Conservation (phyloP, 2,797 vertebrate genomes). For the Poecilia velifera region DNA sequence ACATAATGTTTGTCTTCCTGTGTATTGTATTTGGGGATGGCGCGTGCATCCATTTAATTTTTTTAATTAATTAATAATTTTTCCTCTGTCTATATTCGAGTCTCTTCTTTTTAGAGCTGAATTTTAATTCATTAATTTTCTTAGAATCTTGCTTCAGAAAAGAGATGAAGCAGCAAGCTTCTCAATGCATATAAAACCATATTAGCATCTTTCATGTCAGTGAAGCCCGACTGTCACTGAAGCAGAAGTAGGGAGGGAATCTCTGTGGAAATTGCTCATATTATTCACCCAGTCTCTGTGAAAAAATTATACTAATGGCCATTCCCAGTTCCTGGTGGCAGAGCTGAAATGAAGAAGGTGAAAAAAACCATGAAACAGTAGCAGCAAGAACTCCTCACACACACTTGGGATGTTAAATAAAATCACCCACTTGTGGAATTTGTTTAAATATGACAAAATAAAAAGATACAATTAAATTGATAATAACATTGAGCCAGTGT, state of each 20-base stretch:
- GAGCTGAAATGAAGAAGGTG: slow-evolving; percentile 29
- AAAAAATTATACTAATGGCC: slow-evolving; percentile 36
- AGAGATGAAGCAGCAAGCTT: slow-evolving; percentile 25
- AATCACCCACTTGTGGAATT: slow-evolving; percentile 63
- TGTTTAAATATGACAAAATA: slow-evolving; percentile 53
- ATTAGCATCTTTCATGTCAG: slow-evolving; percentile 34
- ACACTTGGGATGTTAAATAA: slow-evolving; percentile 55
- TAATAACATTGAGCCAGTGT: slow-evolving; percentile 14
- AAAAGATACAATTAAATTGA: slow-evolving; percentile 5
- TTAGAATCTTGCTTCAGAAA: slow-evolving; percentile 42
- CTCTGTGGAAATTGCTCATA: slow-evolving; percentile 19
- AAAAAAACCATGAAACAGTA: slow-evolving; percentile 35
- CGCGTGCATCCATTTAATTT: background rate
- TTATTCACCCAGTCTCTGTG: slow-evolving; percentile 30
- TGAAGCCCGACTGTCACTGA: slow-evolving; percentile 20
- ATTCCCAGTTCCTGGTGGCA: slow-evolving; percentile 30
- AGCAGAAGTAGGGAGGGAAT: slow-evolving; percentile 16
- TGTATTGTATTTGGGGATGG: background rate
- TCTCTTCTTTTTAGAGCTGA: slow-evolving; percentile 12
- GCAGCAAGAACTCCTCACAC: slow-evolving; percentile 55
- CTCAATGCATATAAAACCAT: slow-evolving; percentile 29
- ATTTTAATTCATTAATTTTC: slow-evolving; percentile 34
- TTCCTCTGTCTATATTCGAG: background rate
- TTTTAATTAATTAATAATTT: background rate
- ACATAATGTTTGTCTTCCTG: slow-evolving; percentile 9